Percentiles rank a stretch among this genome's conserved stretches.
phyloP scores from a whole-genome alignment of 2,113 vertebrate genomes.

The Elanoides forficatus region DNA sequence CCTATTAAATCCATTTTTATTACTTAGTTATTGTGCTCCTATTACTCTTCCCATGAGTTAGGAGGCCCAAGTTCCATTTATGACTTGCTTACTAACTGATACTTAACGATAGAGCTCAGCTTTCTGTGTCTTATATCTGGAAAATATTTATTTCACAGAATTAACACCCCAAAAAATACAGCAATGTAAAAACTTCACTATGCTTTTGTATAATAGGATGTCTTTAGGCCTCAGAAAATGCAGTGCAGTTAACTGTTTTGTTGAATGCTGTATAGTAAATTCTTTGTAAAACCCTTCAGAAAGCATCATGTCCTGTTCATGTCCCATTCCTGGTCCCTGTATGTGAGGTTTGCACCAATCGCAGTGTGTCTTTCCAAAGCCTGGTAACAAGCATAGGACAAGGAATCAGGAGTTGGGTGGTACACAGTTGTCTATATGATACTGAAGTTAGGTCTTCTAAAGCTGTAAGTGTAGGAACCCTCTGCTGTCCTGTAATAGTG shows the following conservation, averaged over 20 bases:
- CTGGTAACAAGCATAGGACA: rapidly evolving
- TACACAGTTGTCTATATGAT: rapidly evolving
- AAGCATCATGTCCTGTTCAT: not conserved
- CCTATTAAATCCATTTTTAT: not conserved
- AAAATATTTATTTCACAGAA: not conserved
- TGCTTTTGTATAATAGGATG: not conserved
- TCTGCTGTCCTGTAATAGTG: not conserved
- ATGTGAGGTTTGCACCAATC: not conserved
- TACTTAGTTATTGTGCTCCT: not conserved
- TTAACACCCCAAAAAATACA: not conserved
- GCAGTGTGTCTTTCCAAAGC: not conserved
- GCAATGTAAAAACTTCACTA: not conserved
- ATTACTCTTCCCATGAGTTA: not conserved
- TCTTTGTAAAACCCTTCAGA: not conserved
- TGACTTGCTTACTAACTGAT: not conserved
- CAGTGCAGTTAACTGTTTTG: not conserved
- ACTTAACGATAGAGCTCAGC: not conserved
- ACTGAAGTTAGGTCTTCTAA: not conserved
- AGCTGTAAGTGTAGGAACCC: not conserved
- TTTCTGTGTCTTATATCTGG: not conserved
- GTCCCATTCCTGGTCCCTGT: not conserved
- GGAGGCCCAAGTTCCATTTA: not conserved
- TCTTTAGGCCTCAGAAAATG: not conserved
- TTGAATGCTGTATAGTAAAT: not conserved
- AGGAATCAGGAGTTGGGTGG: not conserved